Percentiles rank a stretch among this genome's conserved stretches.
Evolutionary conservation across 2,888 invertebrate genomes (phyloP).

Genomic region (Monochamus alternatus): DNA sequence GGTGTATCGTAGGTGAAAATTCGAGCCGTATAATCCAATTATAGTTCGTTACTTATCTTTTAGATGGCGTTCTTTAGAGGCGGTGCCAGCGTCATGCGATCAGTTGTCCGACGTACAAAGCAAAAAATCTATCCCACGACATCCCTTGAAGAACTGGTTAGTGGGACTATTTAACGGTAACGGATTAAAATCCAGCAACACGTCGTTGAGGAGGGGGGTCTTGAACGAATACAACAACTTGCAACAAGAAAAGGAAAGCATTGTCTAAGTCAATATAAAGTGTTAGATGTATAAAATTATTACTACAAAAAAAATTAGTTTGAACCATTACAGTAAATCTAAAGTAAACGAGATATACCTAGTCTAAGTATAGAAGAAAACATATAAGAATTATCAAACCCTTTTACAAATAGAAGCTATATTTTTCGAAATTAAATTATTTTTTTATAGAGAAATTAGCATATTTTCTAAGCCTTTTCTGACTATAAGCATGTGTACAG

Average conservation of each 20-base stretch:
- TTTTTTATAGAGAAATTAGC: slow-evolving; percentile 6
- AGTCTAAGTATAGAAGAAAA: slow-evolving; percentile 30
- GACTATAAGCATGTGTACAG: slow-evolving; percentile 26
- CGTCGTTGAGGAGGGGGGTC: slow-evolving; percentile 74
- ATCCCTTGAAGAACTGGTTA: slow-evolving; percentile 82
- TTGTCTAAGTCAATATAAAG: slow-evolving; percentile 68
- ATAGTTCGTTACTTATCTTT: slow-evolving; percentile 39
- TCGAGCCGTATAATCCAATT: neutral
- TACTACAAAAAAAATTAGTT: slow-evolving; percentile 16
- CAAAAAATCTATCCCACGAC: slow-evolving; percentile 76
- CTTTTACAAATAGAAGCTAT: slow-evolving; percentile 26
- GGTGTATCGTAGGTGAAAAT: neutral
- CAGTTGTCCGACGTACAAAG: slow-evolving; percentile 69
- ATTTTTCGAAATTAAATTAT: slow-evolving; percentile 26
- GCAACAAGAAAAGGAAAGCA: slow-evolving; percentile 76
- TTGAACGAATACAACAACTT: slow-evolving; percentile 73
- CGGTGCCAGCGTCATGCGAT: slow-evolving; percentile 71
- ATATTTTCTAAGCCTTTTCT: slow-evolving; percentile 34
- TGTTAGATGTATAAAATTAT: slow-evolving; percentile 18
- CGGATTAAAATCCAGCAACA: slow-evolving; percentile 79
- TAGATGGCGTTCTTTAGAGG: slow-evolving; percentile 86
- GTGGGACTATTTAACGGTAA: slow-evolving; percentile 83
- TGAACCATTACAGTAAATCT: slow-evolving; percentile 14
- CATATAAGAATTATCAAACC: slow-evolving; percentile 16
- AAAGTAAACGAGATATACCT: slow-evolving; percentile 32